Percentiles rank a stretch among this genome's conserved stretches.
Conservation (phyloP, 2,113 vertebrate genomes). For the Arenaria interpres region DNA sequence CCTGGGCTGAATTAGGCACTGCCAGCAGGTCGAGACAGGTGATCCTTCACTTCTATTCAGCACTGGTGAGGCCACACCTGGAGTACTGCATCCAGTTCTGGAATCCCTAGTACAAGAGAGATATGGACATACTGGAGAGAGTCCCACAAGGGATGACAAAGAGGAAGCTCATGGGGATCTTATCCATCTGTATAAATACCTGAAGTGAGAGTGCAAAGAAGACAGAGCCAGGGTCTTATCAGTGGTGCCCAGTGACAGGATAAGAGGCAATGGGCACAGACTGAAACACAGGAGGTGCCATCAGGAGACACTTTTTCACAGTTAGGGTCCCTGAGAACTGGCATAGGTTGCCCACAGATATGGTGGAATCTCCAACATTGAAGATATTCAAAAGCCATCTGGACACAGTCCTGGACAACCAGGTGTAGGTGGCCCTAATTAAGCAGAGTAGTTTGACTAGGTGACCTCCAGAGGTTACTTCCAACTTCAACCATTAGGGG, state of each 20-base stretch:
- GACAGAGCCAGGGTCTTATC: not conserved
- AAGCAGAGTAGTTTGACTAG: not conserved
- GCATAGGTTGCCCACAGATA: not conserved
- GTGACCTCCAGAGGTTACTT: not conserved
- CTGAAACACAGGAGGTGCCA: not conserved
- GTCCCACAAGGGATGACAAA: not conserved
- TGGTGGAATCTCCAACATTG: not conserved
- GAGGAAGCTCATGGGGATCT: not conserved
- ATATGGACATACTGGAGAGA: not conserved
- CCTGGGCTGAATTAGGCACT: not conserved
- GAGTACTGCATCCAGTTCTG: not conserved
- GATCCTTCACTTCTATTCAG: not conserved
- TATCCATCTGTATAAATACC: not conserved
- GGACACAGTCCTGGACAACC: not conserved
- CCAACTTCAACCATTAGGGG: not conserved
- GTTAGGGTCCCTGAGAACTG: not conserved
- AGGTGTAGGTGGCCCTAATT: accelerated
- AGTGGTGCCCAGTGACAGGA: not conserved
- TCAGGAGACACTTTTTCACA: not conserved
- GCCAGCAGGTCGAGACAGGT: not conserved
- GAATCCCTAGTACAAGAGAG: not conserved
- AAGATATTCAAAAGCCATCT: not conserved
- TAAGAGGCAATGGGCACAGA: not conserved
- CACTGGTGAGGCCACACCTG: not conserved
- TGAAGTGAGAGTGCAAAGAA: not conserved